Conservation (phyloP, 2,888 invertebrate genomes). For the Agrotis segetum region DNA sequence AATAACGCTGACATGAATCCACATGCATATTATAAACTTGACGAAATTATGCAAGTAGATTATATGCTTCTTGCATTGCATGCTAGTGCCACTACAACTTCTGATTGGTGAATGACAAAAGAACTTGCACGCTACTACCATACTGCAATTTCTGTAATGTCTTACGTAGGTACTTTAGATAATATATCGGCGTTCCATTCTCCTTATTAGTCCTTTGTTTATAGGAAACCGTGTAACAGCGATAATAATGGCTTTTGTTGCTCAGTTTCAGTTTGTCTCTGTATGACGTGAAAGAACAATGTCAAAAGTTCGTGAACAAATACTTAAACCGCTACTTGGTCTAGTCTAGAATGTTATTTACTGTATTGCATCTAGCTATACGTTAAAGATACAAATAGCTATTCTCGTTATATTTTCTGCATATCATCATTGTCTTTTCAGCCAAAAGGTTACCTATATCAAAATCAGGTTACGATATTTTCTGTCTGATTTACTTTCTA, state of each 20-base stretch:
- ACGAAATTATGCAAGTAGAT: not conserved
- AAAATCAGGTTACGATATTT: not conserved
- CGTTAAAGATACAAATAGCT: no score
- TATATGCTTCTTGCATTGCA: no score
- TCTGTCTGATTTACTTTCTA: constrained; percentile 34
- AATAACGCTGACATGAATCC: constrained; percentile 20
- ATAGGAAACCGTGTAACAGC: constrained; percentile 10
- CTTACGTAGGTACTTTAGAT: constrained; percentile 8
- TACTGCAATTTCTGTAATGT: not conserved
- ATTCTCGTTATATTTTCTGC: not conserved
- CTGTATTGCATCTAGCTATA: not conserved
- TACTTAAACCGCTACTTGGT: constrained; percentile 7
- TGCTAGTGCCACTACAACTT: not conserved
- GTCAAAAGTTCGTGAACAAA: constrained; percentile 27
- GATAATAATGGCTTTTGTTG: constrained; percentile 21
- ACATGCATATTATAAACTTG: not conserved
- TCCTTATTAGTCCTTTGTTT: constrained; percentile 23
- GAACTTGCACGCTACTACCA: not conserved
- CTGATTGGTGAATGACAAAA: not conserved
- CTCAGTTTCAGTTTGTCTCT: constrained; percentile 11
- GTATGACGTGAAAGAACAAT: constrained; percentile 13
- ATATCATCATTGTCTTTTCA: not conserved
- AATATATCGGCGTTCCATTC: constrained; percentile 7
- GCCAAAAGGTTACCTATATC: not conserved
- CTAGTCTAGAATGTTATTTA: constrained; percentile 20